These are phyloP conservation scores for Thecocarcelia acutangulata DNA, from an alignment of 2,888 invertebrate species.

Conservation along the genomic window DNA sequence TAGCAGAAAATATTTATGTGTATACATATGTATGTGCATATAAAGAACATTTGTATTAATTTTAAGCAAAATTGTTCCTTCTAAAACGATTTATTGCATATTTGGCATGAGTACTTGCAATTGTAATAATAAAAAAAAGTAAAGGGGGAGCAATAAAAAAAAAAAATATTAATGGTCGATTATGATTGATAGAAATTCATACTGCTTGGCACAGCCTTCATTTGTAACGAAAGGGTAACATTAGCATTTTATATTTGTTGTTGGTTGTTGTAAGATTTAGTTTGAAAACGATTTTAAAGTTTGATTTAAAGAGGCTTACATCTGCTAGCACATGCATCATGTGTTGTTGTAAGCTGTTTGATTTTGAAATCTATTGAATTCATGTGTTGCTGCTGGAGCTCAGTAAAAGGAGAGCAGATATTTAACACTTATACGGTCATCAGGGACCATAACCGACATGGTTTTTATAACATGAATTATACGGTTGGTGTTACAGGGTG, in stretches of 20 bases:
- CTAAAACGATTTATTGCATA: neutral
- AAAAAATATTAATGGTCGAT: slow-evolving; percentile 38
- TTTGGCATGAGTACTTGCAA: slow-evolving; percentile 31
- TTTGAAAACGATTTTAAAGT: slow-evolving; percentile 30
- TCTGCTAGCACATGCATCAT: neutral
- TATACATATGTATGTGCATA: too few species aligned
- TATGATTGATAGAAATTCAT: slow-evolving; percentile 66
- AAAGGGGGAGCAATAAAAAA: slow-evolving; percentile 43
- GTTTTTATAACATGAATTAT: too few species aligned
- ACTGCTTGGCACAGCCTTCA: slow-evolving; percentile 42
- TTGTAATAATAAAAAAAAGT: slow-evolving; percentile 56
- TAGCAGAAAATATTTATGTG: too few species aligned
- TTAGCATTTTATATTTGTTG: slow-evolving; percentile 30
- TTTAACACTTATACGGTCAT: slow-evolving; percentile 26
- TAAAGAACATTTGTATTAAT: too few species aligned
- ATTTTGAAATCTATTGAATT: slow-evolving; percentile 35
- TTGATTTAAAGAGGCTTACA: slow-evolving; percentile 16
- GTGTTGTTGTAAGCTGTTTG: slow-evolving; percentile 16
- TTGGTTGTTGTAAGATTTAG: slow-evolving; percentile 15
- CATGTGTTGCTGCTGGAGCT: neutral
- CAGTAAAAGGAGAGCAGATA: slow-evolving; percentile 1
- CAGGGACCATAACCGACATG: too few species aligned
- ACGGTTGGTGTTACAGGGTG: too few species aligned
- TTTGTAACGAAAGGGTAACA: slow-evolving; percentile 47
- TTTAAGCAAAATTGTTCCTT: neutral